A percentile compares a stretch with the other conserved stretches of the same genome.
Evolutionary conservation across 1,140 invertebrate species (phyloP).

Genomic region (Pseudomyrmex gracilis): DNA sequence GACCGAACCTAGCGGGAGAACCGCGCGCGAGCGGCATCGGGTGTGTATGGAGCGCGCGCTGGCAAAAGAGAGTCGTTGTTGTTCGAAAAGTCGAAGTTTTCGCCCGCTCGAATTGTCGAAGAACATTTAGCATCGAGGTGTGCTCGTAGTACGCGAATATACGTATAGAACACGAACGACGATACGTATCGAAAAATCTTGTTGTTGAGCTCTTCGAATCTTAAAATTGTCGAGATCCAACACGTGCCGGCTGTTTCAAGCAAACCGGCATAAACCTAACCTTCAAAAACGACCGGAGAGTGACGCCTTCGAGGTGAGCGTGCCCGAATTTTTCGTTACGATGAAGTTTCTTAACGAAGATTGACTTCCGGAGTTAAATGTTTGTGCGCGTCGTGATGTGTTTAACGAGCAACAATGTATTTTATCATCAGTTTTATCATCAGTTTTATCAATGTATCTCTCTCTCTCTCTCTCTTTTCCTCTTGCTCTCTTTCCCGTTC

Average conservation of each 20-base stretch:
- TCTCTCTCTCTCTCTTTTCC: too few relatives aligned
- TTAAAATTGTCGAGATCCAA: neutral
- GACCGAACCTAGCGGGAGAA: constrained; percentile 1
- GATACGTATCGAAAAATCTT: neutral
- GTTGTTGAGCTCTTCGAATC: neutral
- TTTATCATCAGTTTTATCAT: too few relatives aligned
- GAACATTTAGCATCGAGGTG: neutral
- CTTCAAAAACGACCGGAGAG: constrained; percentile 47
- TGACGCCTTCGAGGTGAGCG: constrained; percentile 52
- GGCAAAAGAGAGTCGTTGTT: constrained; percentile 28
- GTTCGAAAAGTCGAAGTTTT: constrained; percentile 47
- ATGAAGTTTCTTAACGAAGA: neutral
- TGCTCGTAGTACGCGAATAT: neutral
- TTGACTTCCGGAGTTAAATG: too few relatives aligned
- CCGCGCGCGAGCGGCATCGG: constrained; percentile 56
- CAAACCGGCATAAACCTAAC: constrained; percentile 71
- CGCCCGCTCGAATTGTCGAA: neutral
- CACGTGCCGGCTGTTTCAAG: constrained; percentile 46
- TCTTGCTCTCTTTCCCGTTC: neutral
- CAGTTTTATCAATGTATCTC: neutral
- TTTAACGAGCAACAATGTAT: neutral
- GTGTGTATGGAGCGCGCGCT: constrained; percentile 52
- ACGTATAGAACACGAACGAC: neutral
- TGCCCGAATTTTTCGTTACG: neutral
- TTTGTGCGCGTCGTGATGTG: neutral